Evolutionary conservation across 2,113 vertebrate species (phyloP).

Genomic region (Lampris megalopsis): DNA sequence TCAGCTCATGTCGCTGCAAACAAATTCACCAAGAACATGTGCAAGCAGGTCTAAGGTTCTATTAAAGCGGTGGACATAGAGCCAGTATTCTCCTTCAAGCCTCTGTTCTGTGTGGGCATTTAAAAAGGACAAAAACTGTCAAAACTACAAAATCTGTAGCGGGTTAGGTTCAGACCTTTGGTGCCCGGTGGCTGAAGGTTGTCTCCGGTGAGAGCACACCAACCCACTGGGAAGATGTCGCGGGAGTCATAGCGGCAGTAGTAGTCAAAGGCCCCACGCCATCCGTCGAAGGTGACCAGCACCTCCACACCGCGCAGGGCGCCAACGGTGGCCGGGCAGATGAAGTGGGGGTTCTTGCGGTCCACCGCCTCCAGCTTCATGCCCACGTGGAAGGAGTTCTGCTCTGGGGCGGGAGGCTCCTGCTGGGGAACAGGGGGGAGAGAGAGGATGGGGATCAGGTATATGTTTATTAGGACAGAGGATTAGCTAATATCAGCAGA

Average conservation of each 20-base stretch:
- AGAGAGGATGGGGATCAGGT: slow-evolving; percentile 22
- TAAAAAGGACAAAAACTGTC: no score
- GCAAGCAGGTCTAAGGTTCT: no score
- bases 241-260: slow-evolving; percentile 99
- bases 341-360: slow-evolving; percentile 99
- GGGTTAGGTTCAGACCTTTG: slow-evolving; percentile 86
- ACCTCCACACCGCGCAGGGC: slow-evolving; percentile 97
- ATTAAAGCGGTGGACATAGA: no score
- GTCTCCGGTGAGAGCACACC: slow-evolving; percentile 97
- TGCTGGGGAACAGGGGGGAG: slow-evolving; percentile 74
- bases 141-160: no score
- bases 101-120: no score
- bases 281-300: slow-evolving; percentile 98
- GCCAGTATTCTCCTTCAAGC: no score
- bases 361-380: slow-evolving; percentile 99
- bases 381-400: slow-evolving; percentile 97
- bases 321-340: slow-evolving; percentile 98
- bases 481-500: neutral
- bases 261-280: slow-evolving; percentile 99
- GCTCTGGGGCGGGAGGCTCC: slow-evolving; percentile 95
- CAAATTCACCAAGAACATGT: no score
- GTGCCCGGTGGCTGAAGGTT: slow-evolving; percentile 98
- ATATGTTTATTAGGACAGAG: neutral
- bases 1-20: no score
- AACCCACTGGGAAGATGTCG: slow-evolving; percentile 99